Conservation (phyloP, 2,797 vertebrate species). For the Hemitrygon akajei region DNA sequence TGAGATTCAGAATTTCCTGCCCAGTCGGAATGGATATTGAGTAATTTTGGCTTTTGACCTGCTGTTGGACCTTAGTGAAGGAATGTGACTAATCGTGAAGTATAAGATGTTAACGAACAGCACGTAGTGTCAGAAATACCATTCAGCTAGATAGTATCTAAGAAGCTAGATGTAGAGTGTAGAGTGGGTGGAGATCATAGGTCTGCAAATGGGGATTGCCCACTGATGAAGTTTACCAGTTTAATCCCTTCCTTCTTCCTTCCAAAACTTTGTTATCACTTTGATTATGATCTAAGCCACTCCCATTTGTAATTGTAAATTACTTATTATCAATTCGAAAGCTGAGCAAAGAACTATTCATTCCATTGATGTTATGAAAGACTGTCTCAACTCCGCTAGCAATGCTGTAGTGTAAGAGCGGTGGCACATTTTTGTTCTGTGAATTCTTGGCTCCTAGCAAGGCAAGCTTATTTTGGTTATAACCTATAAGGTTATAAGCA, state of each 20-base stretch:
- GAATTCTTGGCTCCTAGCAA: not conserved
- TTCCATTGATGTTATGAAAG: too few relatives aligned
- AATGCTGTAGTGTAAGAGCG: not conserved
- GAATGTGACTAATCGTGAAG: too few relatives aligned
- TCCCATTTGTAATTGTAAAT: not conserved
- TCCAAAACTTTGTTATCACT: not conserved
- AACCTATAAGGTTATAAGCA: too few relatives aligned
- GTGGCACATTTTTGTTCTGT: too few relatives aligned
- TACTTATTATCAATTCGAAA: not conserved
- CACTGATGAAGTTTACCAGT: not conserved
- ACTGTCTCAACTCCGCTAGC: not conserved
- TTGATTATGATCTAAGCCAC: not conserved
- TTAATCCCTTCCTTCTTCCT: too few relatives aligned
- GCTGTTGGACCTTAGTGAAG: not conserved
- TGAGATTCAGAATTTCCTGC: not conserved
- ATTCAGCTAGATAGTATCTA: not conserved
- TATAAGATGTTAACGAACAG: too few relatives aligned
- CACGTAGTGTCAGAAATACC: not conserved
- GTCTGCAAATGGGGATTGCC: not conserved
- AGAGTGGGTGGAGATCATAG: too few relatives aligned
- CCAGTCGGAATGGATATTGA: not conserved
- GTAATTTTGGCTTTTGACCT: not conserved
- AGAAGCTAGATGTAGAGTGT: too few relatives aligned
- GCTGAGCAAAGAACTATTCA: not conserved
- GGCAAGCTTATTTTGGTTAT: not conserved